Evolutionary conservation across 1,140 invertebrate genomes (phyloP).

Genomic region (Lutraria rhynchaena): DNA sequence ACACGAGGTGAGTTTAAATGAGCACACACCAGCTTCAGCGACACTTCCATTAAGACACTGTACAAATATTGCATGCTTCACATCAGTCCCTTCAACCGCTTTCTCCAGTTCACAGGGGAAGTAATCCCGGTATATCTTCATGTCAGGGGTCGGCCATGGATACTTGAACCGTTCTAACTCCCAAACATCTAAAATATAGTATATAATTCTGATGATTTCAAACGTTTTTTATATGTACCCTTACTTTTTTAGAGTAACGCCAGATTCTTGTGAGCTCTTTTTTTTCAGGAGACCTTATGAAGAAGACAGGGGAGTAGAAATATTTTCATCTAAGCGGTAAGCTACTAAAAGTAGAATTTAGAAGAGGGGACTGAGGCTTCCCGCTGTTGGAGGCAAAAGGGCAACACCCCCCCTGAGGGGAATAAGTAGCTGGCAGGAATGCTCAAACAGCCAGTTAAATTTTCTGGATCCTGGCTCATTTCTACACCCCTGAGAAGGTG

Average conservation of each 20-base stretch:
- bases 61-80: conserved; percentile 69
- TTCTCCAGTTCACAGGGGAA: conserved; percentile 41
- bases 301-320: neutral
- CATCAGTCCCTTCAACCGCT: conserved; percentile 52
- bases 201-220: neutral
- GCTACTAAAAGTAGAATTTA: no score
- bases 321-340: neutral
- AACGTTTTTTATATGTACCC: neutral
- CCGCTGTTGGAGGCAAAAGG: no score
- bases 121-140: conserved; percentile 61
- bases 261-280: neutral
- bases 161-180: conserved; percentile 68
- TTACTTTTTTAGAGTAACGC: neutral
- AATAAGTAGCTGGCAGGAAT: no score
- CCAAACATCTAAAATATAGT: conserved; percentile 65
- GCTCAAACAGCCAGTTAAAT: no score
- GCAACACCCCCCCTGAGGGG: no score
- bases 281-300: neutral
- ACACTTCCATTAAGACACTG: conserved; percentile 64
- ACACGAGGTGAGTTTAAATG: no score
- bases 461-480: no score
- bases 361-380: no score
- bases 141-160: conserved; percentile 66
- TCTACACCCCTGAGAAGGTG: no score
- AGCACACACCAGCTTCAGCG: conserved; percentile 61